A percentile compares a stretch with the other conserved stretches of the same genome.
Evolutionary conservation across 1,140 invertebrate species (phyloP).

Genomic region (Mesaphorura yosii): DNA sequence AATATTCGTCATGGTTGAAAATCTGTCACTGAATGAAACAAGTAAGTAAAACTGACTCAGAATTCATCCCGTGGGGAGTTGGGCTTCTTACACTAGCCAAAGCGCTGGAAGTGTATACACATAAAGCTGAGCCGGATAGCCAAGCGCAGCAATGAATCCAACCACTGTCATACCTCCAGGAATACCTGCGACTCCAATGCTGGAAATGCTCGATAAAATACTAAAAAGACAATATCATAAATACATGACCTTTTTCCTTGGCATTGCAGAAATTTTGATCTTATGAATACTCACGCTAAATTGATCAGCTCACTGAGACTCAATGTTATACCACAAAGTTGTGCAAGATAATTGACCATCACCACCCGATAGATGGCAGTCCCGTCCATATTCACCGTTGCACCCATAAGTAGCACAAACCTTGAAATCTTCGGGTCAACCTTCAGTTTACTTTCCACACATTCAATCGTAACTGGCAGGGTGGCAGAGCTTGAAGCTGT

Average conservation of each 20-base stretch:
- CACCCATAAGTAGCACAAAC: constrained; percentile 52
- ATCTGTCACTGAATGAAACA: not conserved
- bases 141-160: not conserved
- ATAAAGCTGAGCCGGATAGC: not conserved
- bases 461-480: constrained; percentile 50
- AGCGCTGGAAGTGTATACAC: not conserved
- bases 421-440: constrained; percentile 50
- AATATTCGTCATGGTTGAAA: not conserved
- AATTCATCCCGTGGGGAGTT: not conserved
- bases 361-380: constrained; percentile 54
- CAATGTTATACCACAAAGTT: constrained; percentile 30
- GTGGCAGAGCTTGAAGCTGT: constrained; percentile 42
- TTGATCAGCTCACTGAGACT: not conserved
- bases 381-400: constrained; percentile 49
- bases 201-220: not conserved
- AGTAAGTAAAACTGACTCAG: not conserved
- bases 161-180: not conserved
- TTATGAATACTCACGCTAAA: not conserved
- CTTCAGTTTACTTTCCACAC: constrained; percentile 49
- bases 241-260: not conserved
- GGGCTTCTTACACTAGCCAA: not conserved
- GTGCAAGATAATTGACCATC: constrained; percentile 57
- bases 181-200: not conserved
- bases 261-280: not conserved
- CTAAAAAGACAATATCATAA: not conserved